Conservation (phyloP, 2,113 vertebrate genomes). For the Mormyrus iriodes region DNA sequence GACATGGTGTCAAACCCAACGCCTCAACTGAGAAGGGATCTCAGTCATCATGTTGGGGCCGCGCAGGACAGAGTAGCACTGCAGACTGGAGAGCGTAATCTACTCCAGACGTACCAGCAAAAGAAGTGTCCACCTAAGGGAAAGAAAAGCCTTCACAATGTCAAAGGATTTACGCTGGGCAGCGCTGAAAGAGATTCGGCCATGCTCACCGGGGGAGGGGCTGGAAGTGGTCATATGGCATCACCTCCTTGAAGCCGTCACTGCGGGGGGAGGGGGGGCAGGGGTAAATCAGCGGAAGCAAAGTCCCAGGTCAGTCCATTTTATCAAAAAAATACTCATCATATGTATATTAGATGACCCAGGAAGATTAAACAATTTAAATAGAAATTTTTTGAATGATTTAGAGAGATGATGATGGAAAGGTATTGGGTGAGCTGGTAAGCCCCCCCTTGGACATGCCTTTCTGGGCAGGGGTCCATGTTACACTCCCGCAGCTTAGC, state of each 20-base stretch:
- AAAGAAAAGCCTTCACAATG: neutral
- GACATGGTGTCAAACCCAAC: constrained; percentile 25
- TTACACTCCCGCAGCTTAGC: constrained; percentile 86
- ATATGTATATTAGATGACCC: neutral
- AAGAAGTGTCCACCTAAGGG: neutral
- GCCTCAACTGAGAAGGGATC: constrained; percentile 24
- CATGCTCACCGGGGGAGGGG: constrained; percentile 81
- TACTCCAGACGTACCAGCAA: neutral
- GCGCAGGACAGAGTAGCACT: neutral
- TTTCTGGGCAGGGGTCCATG: constrained; percentile 87
- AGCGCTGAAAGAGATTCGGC: neutral
- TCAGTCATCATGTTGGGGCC: constrained; percentile 1
- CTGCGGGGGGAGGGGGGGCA: constrained; percentile 54
- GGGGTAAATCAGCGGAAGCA: neutral
- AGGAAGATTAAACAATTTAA: neutral
- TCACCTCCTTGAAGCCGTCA: constrained; percentile 93
- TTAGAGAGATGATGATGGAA: neutral
- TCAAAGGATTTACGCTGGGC: neutral
- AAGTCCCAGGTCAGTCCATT: neutral
- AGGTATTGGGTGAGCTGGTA: neutral
- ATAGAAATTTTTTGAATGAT: neutral
- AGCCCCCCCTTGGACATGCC: constrained; percentile 47
- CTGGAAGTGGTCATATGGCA: constrained; percentile 92
- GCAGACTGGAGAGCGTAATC: neutral
- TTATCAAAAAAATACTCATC: neutral